phyloP scores from a whole-genome alignment of 1,140 invertebrate species.

The Pissodes strobi region DNA sequence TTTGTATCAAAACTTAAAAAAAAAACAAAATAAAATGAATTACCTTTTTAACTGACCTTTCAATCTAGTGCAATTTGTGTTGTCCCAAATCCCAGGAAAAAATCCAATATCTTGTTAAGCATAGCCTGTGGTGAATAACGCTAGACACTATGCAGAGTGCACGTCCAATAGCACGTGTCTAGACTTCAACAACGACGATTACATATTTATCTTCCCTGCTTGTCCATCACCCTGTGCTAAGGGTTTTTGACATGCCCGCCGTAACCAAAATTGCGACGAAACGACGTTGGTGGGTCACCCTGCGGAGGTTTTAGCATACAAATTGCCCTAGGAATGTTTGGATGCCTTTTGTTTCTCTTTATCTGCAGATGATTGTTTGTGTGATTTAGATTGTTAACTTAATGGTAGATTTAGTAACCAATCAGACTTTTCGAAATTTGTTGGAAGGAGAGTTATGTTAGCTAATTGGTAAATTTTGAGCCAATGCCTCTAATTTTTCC shows the following conservation, averaged over 20 bases:
- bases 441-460: no score
- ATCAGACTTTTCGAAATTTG: no score
- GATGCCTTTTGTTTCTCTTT: conserved; percentile 2
- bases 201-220: conserved; percentile 13
- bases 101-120: no score
- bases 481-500: no score
- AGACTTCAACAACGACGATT: conserved; percentile 12
- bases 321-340: neutral
- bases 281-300: conserved; percentile 2
- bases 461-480: no score
- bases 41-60: no score
- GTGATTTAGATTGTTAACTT: conserved; percentile 11
- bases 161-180: conserved; percentile 8
- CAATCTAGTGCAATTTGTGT: no score
- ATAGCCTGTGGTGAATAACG: neutral
- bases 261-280: conserved; percentile 9
- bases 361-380: conserved; percentile 14
- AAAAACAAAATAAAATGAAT: no score
- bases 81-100: no score
- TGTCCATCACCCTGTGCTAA: conserved; percentile 7
- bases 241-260: conserved; percentile 16
- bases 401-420: conserved; percentile 10
- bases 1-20: no score
- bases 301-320: conserved; percentile 5
- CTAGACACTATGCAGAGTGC: neutral